Percentiles rank a stretch among this genome's conserved stretches.
Conservation (phyloP, 2,888 invertebrate genomes). For the Agriotes lineatus region DNA sequence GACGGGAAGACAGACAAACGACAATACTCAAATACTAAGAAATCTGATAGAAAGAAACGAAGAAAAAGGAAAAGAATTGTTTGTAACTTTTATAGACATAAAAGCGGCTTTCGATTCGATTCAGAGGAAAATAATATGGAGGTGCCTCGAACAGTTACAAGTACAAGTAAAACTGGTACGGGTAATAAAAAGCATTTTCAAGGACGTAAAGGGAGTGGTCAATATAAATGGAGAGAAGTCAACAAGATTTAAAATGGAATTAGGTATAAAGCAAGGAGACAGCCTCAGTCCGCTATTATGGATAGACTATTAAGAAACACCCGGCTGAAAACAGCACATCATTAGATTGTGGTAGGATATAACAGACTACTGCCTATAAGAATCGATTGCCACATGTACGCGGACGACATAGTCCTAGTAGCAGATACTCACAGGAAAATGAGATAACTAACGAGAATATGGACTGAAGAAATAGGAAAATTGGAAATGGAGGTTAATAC, state of each 20-base stretch:
- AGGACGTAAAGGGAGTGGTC: too few relatives aligned
- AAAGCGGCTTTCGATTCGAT: background rate
- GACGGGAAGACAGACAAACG: background rate
- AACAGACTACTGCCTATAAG: too few relatives aligned
- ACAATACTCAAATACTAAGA: background rate
- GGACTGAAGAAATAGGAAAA: background rate
- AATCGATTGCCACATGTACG: too few relatives aligned
- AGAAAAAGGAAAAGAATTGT: too few relatives aligned
- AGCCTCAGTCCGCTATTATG: background rate
- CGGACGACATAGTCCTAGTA: too few relatives aligned
- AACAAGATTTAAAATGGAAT: background rate
- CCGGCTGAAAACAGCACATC: too few relatives aligned
- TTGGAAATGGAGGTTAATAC: background rate
- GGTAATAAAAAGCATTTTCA: background rate
- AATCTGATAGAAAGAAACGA: too few relatives aligned
- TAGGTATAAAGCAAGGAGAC: background rate
- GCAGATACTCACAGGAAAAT: background rate
- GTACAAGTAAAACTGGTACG: background rate
- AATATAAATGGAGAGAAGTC: too few relatives aligned
- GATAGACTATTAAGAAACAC: background rate
- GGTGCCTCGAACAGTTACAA: background rate
- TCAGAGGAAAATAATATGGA: background rate
- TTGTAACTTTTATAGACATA: background rate
- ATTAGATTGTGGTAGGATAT: background rate
- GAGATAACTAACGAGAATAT: background rate